These are phyloP conservation scores for Paracentrotus lividus DNA, from an alignment of 53 echinoderm and acorn worm species.

Conservation along the genomic window DNA sequence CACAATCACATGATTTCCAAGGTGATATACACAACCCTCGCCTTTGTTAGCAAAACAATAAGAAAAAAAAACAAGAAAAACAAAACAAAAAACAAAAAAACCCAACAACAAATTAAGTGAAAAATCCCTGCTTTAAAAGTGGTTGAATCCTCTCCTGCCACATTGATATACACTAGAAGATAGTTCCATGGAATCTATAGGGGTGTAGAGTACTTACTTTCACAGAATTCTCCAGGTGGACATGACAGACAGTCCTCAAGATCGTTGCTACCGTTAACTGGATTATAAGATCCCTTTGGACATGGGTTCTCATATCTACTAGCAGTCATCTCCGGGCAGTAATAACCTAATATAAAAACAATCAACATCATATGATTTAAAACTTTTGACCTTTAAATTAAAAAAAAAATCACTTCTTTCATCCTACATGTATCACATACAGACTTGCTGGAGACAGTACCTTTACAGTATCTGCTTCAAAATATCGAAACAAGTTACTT, in stretches of 20 bases:
- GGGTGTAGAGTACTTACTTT: conserved; percentile 77
- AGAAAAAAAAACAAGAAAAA: too few species aligned
- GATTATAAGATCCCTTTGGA: conserved; percentile 94
- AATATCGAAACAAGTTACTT: too few species aligned
- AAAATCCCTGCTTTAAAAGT: not conserved
- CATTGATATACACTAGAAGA: not conserved
- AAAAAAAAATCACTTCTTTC: too few species aligned
- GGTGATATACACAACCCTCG: too few species aligned
- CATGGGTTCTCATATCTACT: conserved; percentile 90
- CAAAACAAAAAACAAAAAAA: too few species aligned
- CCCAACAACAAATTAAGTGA: too few species aligned
- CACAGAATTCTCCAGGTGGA: conserved; percentile 92
- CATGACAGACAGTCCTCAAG: conserved; percentile 93
- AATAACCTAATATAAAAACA: conserved; percentile 77
- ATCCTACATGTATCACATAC: too few species aligned
- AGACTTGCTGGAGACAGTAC: too few species aligned
- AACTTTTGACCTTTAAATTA: not conserved
- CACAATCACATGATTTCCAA: too few species aligned
- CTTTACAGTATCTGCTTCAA: too few species aligned
- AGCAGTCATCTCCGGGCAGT: conserved; percentile 89
- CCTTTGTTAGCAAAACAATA: too few species aligned
- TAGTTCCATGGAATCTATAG: not conserved
- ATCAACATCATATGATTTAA: not conserved
- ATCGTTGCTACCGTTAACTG: conserved; percentile 92
- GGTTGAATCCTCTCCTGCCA: not conserved